These are phyloP conservation scores for Hozukius guyotensis DNA, from an alignment of 2,797 vertebrate species.

Conservation along the genomic window DNA sequence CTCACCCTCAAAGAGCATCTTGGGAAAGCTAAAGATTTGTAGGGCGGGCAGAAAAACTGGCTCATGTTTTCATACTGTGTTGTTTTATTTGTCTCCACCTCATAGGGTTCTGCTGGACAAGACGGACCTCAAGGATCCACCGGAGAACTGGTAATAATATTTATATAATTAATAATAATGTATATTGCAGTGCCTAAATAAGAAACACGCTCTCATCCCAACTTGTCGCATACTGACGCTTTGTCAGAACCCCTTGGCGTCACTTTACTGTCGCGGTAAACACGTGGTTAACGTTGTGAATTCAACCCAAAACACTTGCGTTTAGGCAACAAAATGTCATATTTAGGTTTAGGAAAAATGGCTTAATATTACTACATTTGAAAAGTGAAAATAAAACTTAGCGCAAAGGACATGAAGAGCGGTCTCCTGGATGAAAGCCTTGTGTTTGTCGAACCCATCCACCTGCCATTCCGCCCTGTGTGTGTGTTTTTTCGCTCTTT, in stretches of 20 bases:
- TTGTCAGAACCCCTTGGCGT: not conserved
- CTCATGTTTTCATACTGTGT: conserved; percentile 24
- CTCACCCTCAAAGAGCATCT: conserved; percentile 55
- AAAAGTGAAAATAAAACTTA: no score
- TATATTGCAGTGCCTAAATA: not conserved
- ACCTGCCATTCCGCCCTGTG: no score
- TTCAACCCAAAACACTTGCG: no score
- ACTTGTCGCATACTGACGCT: not conserved
- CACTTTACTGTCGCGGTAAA: not conserved
- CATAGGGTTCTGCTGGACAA: conserved; percentile 88
- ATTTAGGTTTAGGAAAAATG: not conserved
- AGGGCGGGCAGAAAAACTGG: conserved; percentile 23
- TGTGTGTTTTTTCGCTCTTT: no score
- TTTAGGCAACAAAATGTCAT: not conserved
- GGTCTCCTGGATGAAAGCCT: no score
- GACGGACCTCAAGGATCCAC: conserved; percentile 86
- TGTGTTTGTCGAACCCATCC: no score
- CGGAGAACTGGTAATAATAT: conserved; percentile 89
- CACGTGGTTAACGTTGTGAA: not conserved
- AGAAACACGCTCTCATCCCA: not conserved
- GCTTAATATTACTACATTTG: no score
- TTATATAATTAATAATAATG: not conserved
- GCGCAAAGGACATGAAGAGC: no score
- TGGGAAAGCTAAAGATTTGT: conserved; percentile 52
- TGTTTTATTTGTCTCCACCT: conserved; percentile 19